These are phyloP conservation scores for Coluber constrictor DNA, from an alignment of 2,797 vertebrate genomes.

Conservation along the genomic window DNA sequence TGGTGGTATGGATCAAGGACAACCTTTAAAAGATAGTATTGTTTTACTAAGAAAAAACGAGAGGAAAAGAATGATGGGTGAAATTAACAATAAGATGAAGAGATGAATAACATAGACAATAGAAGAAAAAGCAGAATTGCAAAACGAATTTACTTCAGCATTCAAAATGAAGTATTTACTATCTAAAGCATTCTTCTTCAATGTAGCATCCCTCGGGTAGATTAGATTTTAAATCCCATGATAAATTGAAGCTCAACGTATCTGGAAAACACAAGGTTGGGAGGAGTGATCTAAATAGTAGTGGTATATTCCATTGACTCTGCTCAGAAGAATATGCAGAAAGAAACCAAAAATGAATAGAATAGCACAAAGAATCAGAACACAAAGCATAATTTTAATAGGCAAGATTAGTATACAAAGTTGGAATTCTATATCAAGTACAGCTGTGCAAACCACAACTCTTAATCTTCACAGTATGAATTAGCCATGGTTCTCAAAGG, in stretches of 20 bases:
- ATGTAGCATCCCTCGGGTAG: not conserved
- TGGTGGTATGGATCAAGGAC: not conserved
- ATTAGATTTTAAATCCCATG: not conserved
- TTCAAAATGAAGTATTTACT: not conserved
- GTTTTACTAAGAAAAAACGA: conserved; percentile 16
- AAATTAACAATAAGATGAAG: not conserved
- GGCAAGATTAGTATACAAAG: not conserved
- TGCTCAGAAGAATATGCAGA: not conserved
- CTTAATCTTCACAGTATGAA: not conserved
- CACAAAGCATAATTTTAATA: not conserved
- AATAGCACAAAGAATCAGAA: conserved; percentile 10
- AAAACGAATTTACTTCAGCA: not conserved
- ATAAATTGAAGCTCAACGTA: not conserved
- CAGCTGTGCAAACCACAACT: not conserved
- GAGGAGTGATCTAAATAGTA: not conserved
- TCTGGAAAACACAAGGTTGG: not conserved
- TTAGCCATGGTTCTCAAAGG: not conserved
- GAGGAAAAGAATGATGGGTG: not conserved
- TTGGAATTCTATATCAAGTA: not conserved
- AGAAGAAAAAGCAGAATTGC: not conserved
- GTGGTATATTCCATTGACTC: not conserved
- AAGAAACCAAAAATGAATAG: not conserved
- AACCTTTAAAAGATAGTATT: conserved; percentile 15
- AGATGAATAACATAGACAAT: not conserved
- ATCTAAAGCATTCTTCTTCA: not conserved